Conservation (phyloP, 1,140 invertebrate genomes). For the Triops cancriformis region DNA sequence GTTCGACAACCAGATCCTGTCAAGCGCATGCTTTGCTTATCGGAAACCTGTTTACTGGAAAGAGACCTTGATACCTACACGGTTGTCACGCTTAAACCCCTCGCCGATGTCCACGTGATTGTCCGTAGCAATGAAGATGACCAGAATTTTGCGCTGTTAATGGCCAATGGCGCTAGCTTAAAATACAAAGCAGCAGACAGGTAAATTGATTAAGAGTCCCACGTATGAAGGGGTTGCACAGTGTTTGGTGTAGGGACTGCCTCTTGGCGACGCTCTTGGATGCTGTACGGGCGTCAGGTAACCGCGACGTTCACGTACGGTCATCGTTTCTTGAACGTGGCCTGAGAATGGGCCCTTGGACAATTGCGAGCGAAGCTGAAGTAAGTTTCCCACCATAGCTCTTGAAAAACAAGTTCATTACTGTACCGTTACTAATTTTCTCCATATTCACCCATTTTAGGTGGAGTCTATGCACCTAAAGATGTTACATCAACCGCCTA, state of each 20-base stretch:
- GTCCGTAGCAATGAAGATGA: conserved; percentile 82
- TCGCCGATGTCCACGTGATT: conserved; percentile 84
- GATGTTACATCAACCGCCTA: conserved; percentile 64
- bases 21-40: conserved; percentile 82
- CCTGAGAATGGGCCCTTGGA: conserved; percentile 77
- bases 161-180: conserved; percentile 79
- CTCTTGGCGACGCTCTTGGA: conserved; percentile 89
- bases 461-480: conserved; percentile 79
- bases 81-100: conserved; percentile 75
- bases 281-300: conserved; percentile 90
- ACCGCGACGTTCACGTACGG: conserved; percentile 92
- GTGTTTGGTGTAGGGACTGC: conserved; percentile 62
- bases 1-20: conserved; percentile 69
- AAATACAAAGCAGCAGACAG: conserved; percentile 78
- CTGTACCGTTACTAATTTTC: not conserved
- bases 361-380: conserved; percentile 85
- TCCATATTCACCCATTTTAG: conserved; percentile 30
- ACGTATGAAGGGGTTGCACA: too few species aligned
- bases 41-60: conserved; percentile 90
- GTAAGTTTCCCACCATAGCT: conserved; percentile 35
- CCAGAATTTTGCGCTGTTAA: conserved; percentile 89
- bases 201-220: conserved; percentile 41
- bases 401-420: not conserved
- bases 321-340: conserved; percentile 73
- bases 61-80: conserved; percentile 91